Conservation (phyloP, 2,113 vertebrate species). For the Phylloscopus trochilus region DNA sequence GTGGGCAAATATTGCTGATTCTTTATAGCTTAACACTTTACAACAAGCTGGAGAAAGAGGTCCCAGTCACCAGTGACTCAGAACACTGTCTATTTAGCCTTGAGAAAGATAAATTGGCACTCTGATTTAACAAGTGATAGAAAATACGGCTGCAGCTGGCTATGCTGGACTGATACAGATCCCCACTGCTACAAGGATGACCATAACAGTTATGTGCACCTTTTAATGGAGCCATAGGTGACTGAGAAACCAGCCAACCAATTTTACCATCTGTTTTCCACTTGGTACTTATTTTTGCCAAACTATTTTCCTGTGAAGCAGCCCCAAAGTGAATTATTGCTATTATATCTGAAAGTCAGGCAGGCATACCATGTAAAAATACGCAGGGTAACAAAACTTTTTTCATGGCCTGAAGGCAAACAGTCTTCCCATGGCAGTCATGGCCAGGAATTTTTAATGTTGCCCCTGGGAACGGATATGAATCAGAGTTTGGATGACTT, state of each 20-base stretch:
- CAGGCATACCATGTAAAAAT: background rate
- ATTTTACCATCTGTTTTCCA: conserved; percentile 5
- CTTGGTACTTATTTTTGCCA: background rate
- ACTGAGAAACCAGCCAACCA: background rate
- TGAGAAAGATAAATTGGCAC: background rate
- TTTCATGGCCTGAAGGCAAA: background rate
- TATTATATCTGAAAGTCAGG: background rate
- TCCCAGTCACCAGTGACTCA: background rate
- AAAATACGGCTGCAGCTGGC: background rate
- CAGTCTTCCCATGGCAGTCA: background rate
- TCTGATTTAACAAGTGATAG: background rate
- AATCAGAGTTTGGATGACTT: conserved; percentile 32
- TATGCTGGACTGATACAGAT: background rate
- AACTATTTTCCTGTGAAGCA: conserved; percentile 24
- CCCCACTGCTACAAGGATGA: background rate
- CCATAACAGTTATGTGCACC: accelerated
- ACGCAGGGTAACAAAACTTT: background rate
- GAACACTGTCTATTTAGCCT: background rate
- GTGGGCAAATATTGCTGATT: background rate
- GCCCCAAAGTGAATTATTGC: background rate
- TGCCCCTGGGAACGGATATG: conserved; percentile 10
- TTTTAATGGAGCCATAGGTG: background rate
- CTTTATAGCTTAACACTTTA: background rate
- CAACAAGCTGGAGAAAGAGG: background rate
- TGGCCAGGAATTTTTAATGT: conserved; percentile 19